Evolutionary conservation across 1,140 invertebrate genomes (phyloP).

Genomic region (Antheraea pernyi): DNA sequence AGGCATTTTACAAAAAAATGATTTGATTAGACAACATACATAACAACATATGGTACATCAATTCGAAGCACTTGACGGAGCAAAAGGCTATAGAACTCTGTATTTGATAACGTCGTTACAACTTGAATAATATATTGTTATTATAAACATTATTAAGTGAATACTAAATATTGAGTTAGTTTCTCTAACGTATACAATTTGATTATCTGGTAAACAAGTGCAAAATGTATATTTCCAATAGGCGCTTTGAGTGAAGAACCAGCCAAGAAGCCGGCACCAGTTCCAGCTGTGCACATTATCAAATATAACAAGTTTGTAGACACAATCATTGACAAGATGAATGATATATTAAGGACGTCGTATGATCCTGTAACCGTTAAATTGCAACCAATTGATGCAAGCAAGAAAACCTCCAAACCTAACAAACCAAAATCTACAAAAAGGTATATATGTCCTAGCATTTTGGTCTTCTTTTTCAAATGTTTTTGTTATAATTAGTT

Average conservation of each 20-base stretch:
- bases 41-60: no score
- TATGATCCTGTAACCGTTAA: constrained; percentile 92
- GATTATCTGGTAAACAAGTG: no score
- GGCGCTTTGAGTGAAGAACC: constrained; percentile 53
- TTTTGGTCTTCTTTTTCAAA: neutral
- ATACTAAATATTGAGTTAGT: no score
- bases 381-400: constrained; percentile 81
- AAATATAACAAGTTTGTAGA: constrained; percentile 92
- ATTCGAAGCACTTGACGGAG: no score
- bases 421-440: constrained; percentile 73
- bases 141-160: no score
- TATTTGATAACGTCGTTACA: neutral
- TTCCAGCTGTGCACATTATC: constrained; percentile 85
- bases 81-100: no score
- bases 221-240: constrained; percentile 28
- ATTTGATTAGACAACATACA: no score
- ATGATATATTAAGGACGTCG: constrained; percentile 86
- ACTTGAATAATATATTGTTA: no score
- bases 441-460: constrained; percentile 32
- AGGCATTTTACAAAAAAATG: no score
- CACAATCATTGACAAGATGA: constrained; percentile 88
- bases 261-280: constrained; percentile 58
- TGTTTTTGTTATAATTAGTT: neutral
- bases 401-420: constrained; percentile 70
- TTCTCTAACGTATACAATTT: no score